Percentiles rank a stretch among this genome's conserved stretches.
These are phyloP conservation scores for Camelus bactrianus DNA, from an alignment of 2,113 vertebrate species.

Conservation along the genomic window DNA sequence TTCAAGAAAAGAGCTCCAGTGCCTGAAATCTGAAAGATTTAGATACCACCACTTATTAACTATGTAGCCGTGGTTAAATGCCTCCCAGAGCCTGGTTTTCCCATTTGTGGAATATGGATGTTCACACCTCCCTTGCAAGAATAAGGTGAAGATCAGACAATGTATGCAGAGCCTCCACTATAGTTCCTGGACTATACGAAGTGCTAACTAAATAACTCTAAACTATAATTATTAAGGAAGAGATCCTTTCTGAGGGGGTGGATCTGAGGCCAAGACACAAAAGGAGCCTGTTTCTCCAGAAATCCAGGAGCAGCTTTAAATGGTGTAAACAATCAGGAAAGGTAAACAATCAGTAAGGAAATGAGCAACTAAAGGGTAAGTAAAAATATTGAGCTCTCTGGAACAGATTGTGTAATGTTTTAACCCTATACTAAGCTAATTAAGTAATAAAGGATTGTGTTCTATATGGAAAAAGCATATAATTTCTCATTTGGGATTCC, in stretches of 20 bases:
- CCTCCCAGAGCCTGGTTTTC: neutral
- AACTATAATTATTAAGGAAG: neutral
- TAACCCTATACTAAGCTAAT: conserved; percentile 21
- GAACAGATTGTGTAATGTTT: neutral
- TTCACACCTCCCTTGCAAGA: neutral
- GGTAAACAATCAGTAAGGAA: neutral
- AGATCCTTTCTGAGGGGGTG: neutral
- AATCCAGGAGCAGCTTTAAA: neutral
- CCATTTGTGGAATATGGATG: neutral
- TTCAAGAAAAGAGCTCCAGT: neutral
- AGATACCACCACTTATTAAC: neutral
- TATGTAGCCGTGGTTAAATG: neutral
- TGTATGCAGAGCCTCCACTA: neutral
- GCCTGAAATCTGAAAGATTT: neutral
- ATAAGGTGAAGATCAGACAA: neutral
- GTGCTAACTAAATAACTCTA: neutral
- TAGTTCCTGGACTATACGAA: neutral
- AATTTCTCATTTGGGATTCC: conserved; percentile 57
- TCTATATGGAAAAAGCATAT: conserved; percentile 18
- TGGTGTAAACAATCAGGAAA: neutral
- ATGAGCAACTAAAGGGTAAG: neutral
- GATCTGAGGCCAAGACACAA: neutral
- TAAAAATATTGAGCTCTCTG: neutral
- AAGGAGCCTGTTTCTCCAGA: neutral
- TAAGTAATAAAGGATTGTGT: neutral